Evolutionary conservation across 1,140 invertebrate genomes (phyloP).

Genomic region (Cylas formicarius): DNA sequence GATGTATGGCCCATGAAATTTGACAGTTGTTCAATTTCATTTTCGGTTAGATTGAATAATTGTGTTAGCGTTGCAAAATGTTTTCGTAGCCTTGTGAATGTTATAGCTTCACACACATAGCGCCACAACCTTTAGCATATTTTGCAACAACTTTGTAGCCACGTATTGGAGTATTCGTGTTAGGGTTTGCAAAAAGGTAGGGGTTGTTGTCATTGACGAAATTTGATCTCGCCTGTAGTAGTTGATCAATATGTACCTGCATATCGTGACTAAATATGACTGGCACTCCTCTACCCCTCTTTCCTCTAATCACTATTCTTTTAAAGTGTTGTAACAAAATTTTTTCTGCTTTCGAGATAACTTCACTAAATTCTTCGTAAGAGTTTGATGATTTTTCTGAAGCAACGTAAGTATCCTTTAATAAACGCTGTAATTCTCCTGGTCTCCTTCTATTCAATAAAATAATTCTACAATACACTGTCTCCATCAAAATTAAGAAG

Average conservation of each 20-base stretch:
- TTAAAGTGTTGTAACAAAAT: constrained; percentile 24
- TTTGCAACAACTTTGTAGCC: constrained; percentile 35
- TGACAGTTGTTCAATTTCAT: constrained; percentile 30
- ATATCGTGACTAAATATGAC: constrained; percentile 25
- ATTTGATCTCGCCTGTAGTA: constrained; percentile 12
- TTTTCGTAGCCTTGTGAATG: constrained; percentile 33
- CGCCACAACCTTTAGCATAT: constrained; percentile 27
- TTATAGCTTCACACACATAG: constrained; percentile 31
- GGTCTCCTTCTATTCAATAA: constrained; percentile 22
- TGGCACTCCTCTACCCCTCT: constrained; percentile 23
- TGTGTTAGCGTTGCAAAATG: constrained; percentile 38
- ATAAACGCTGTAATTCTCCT: constrained; percentile 19
- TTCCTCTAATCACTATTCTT: constrained; percentile 26
- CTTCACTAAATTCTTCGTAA: constrained; percentile 26
- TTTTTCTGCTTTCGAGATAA: constrained; percentile 17
- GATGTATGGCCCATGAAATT: constrained; percentile 26
- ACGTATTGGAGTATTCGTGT: constrained; percentile 18
- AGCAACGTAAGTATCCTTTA: not conserved
- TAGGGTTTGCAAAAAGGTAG: constrained; percentile 30
- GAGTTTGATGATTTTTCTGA: not conserved
- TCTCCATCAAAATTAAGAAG: constrained; percentile 14
- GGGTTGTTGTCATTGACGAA: constrained; percentile 7
- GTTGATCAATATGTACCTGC: constrained; percentile 20
- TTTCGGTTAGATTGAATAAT: constrained; percentile 35
- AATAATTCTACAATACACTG: constrained; percentile 22